phyloP scores from a whole-genome alignment of 2,888 invertebrate genomes.

The Blastobasis lacticolella region DNA sequence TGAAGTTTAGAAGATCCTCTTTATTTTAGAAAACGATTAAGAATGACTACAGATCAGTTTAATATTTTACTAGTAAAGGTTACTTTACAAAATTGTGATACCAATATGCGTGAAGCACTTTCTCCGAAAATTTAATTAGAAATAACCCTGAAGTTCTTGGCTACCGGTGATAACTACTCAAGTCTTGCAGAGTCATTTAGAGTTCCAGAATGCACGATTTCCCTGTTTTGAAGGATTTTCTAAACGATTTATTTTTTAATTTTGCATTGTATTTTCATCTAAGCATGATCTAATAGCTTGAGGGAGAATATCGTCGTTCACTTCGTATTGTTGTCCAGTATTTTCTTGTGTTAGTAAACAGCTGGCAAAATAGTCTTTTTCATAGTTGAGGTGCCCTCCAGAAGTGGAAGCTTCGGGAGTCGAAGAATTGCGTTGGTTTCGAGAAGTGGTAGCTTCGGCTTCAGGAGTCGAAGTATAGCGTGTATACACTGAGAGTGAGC shows the following conservation, averaged over 20 bases:
- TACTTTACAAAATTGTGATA: constrained; percentile 22
- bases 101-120: constrained; percentile 23
- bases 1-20: constrained; percentile 23
- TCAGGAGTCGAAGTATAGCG: background rate
- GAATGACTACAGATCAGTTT: constrained; percentile 23
- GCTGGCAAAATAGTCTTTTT: background rate
- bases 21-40: constrained; percentile 23
- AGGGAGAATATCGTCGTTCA: background rate
- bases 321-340: no score
- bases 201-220: constrained; percentile 31
- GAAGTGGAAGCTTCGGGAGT: background rate
- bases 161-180: constrained; percentile 20
- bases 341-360: background rate
- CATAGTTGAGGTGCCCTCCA: background rate
- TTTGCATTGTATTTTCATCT: background rate
- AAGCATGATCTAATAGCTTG: background rate
- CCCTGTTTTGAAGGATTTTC: constrained; percentile 2
- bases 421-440: background rate
- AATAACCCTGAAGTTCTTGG: constrained; percentile 22
- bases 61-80: constrained; percentile 23
- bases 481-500: background rate
- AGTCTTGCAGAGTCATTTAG: constrained; percentile 31
- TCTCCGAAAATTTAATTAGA: constrained; percentile 21
- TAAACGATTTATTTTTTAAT: background rate
- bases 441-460: background rate